phyloP scores from a whole-genome alignment of 2,797 vertebrate species.

The Calcarius lapponicus region DNA sequence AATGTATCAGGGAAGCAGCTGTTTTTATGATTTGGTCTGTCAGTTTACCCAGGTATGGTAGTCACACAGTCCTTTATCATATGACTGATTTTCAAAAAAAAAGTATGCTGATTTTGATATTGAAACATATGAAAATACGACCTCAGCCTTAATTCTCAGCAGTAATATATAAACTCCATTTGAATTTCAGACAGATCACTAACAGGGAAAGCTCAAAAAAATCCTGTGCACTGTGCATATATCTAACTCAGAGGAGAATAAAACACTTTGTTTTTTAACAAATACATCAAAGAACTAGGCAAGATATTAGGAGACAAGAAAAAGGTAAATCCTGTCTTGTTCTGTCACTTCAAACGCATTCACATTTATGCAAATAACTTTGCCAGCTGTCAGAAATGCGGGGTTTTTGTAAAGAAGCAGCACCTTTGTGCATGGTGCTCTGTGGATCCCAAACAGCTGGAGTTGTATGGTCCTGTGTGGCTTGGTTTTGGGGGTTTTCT shows the following conservation, averaged over 20 bases:
- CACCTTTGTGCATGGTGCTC: not conserved
- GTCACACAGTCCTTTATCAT: not conserved
- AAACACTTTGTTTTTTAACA: not conserved
- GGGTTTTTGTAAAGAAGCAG: not conserved
- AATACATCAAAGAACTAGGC: not conserved
- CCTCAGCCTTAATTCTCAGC: not conserved
- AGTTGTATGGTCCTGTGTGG: not conserved
- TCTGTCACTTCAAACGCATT: not conserved
- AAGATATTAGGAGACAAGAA: not conserved
- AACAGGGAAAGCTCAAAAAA: not conserved
- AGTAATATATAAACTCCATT: not conserved
- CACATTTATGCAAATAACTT: not conserved
- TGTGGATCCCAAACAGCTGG: fast-evolving
- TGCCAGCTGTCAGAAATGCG: not conserved
- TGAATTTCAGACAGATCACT: not conserved
- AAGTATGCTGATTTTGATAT: not conserved
- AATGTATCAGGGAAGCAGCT: not conserved
- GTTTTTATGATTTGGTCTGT: not conserved
- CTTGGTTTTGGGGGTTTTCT: not conserved
- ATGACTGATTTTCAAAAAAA: not conserved
- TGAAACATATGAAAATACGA: not conserved
- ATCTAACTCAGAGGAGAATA: not conserved
- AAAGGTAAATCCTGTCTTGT: not conserved
- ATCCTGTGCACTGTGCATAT: not conserved
- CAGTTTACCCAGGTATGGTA: not conserved